A percentile compares a stretch with the other conserved stretches of the same genome.
Evolutionary conservation across 2,113 vertebrate genomes (phyloP).

Genomic region (Prionailurus viverrinus): DNA sequence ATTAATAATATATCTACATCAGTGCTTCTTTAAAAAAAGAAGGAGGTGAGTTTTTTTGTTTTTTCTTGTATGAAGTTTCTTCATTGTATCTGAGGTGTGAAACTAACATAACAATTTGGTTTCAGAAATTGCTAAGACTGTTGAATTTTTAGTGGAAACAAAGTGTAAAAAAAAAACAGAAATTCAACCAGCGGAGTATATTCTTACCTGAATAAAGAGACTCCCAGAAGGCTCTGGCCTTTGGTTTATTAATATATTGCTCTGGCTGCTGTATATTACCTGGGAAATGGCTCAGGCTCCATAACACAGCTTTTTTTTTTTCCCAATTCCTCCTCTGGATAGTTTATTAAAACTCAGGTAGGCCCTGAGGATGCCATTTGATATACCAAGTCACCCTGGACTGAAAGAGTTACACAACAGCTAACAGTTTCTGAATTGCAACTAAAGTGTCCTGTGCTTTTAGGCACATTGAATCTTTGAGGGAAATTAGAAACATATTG

Average conservation of each 20-base stretch:
- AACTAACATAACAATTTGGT: background rate
- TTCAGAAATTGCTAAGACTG: background rate
- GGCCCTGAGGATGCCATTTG: background rate
- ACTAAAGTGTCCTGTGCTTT: background rate
- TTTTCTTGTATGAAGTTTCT: background rate
- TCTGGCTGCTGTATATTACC: background rate
- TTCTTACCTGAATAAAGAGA: slow-evolving; percentile 37
- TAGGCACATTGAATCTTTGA: background rate
- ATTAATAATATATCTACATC: background rate
- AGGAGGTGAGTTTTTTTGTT: background rate
- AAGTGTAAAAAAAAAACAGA: background rate
- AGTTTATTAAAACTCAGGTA: slow-evolving; percentile 15
- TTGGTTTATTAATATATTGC: background rate
- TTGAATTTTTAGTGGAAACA: slow-evolving; percentile 13
- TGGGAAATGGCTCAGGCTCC: background rate
- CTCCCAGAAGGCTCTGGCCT: background rate
- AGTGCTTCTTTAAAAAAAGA: background rate
- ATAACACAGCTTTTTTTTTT: background rate
- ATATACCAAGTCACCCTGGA: background rate
- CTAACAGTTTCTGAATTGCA: background rate
- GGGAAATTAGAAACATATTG: background rate
- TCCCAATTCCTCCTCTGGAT: background rate
- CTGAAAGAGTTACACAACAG: background rate
- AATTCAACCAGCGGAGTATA: background rate
- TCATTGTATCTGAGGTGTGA: background rate